A percentile compares a stretch with the other conserved stretches of the same genome.
Evolutionary conservation across 2,113 vertebrate genomes (phyloP).

Genomic region (Malurus alboscapulatus): DNA sequence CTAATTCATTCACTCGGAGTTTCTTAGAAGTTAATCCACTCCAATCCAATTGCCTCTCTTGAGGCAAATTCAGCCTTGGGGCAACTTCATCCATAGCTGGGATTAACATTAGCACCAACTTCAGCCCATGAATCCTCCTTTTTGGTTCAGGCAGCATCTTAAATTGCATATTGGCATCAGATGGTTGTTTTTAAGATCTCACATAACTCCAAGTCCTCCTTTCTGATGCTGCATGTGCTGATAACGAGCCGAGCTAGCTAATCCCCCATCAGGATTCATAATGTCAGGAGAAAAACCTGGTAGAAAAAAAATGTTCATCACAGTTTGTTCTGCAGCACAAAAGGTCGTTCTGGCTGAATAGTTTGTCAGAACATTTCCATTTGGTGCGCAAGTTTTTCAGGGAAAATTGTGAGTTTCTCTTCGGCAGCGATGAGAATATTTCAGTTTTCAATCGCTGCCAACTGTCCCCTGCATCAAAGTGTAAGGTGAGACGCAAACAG

Average conservation of each 20-base stretch:
- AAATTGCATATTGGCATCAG: neutral
- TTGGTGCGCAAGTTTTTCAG: neutral
- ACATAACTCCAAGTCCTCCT: neutral
- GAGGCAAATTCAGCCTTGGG: neutral
- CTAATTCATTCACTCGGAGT: neutral
- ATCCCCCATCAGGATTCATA: slow-evolving; percentile 16
- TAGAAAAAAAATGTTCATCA: neutral
- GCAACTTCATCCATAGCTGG: neutral
- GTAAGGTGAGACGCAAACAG: neutral
- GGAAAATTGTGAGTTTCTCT: neutral
- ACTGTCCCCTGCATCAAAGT: neutral
- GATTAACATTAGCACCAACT: neutral
- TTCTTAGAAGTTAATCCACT: neutral
- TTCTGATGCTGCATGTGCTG: neutral
- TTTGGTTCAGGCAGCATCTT: neutral
- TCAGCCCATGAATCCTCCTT: neutral
- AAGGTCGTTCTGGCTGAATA: neutral
- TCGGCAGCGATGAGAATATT: neutral
- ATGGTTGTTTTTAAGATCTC: neutral
- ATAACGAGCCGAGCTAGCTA: neutral
- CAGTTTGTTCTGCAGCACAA: neutral
- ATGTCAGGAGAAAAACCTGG: slow-evolving; percentile 10
- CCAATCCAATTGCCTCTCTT: neutral
- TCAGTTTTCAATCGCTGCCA: neutral
- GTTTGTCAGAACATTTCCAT: slow-evolving; percentile 1